phyloP scores from a whole-genome alignment of 64 coral and sea anemone species.

The Montipora cactus region DNA sequence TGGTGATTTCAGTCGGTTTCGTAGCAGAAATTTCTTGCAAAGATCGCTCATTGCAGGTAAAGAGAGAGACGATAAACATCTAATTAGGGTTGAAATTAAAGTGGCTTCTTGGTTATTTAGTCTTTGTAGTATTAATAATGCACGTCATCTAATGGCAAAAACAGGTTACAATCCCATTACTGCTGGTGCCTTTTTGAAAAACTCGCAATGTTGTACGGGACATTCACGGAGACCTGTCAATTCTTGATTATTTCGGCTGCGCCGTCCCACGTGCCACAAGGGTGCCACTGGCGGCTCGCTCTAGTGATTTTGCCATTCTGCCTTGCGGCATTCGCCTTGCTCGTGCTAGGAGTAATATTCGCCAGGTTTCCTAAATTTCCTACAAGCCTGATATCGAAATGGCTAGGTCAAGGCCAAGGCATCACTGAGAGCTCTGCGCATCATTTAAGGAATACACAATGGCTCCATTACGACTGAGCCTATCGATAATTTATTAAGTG shows the following conservation, averaged over 20 bases:
- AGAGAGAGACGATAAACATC: neutral
- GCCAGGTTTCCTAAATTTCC: too few species aligned
- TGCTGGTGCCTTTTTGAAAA: conserved; percentile 59
- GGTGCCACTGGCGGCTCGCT: neutral
- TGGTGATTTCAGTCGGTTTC: neutral
- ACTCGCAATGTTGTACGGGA: conserved; percentile 14
- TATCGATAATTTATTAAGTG: conserved; percentile 4
- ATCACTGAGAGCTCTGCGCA: neutral
- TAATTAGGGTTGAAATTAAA: neutral
- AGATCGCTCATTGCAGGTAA: neutral
- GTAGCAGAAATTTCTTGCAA: neutral
- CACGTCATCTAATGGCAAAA: conserved; percentile 47
- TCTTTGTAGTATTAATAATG: conserved; percentile 48
- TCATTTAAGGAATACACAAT: neutral
- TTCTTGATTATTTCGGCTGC: conserved; percentile 22
- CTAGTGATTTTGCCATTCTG: neutral
- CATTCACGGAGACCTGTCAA: conserved; percentile 12
- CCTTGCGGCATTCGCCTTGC: neutral
- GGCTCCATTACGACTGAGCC: neutral
- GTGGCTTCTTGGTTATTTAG: conserved; percentile 29
- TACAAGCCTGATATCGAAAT: neutral
- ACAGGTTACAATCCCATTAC: conserved; percentile 40
- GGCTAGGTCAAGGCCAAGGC: neutral
- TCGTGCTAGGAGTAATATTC: neutral
- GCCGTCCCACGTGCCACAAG: conserved; percentile 19